Evolutionary conservation across 2,888 invertebrate species (phyloP).

Genomic region (Tribolium freemani): DNA sequence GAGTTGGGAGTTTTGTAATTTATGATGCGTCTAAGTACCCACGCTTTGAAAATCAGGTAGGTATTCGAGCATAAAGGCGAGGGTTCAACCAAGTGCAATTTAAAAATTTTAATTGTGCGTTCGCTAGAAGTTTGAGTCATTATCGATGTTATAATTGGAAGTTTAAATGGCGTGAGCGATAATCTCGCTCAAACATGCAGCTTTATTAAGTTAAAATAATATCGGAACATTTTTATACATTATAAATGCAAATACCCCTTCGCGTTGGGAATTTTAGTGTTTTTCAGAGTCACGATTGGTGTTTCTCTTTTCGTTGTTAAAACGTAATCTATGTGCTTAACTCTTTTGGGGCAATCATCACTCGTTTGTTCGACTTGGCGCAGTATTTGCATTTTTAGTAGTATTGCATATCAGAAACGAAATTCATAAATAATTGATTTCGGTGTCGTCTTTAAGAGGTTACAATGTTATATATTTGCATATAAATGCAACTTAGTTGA

Average conservation of each 20-base stretch:
- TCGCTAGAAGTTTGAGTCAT: constrained; percentile 7
- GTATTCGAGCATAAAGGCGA: not conserved
- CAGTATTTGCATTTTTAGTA: constrained; percentile 28
- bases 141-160: constrained; percentile 34
- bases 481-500: constrained; percentile 37
- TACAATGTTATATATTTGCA: constrained; percentile 34
- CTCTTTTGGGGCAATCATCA: constrained; percentile 26
- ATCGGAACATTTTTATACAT: constrained; percentile 41
- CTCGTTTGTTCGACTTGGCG: constrained; percentile 7
- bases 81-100: not conserved
- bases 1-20: not conserved
- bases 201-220: constrained; percentile 41
- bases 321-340: constrained; percentile 9
- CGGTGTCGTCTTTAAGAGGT: constrained; percentile 31
- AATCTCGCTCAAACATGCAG: constrained; percentile 38
- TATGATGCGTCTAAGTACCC: not conserved
- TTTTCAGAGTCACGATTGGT: constrained; percentile 37
- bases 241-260: constrained; percentile 42
- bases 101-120: constrained; percentile 5
- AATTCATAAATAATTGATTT: constrained; percentile 38
- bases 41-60: not conserved
- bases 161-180: constrained; percentile 44
- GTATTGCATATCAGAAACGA: constrained; percentile 17
- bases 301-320: constrained; percentile 16
- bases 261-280: constrained; percentile 43